Evolutionary conservation across 2,888 invertebrate genomes (phyloP), one percentile per base, ranked within the genome.

Genomic region (Amblyteles armatorius): DNA sequence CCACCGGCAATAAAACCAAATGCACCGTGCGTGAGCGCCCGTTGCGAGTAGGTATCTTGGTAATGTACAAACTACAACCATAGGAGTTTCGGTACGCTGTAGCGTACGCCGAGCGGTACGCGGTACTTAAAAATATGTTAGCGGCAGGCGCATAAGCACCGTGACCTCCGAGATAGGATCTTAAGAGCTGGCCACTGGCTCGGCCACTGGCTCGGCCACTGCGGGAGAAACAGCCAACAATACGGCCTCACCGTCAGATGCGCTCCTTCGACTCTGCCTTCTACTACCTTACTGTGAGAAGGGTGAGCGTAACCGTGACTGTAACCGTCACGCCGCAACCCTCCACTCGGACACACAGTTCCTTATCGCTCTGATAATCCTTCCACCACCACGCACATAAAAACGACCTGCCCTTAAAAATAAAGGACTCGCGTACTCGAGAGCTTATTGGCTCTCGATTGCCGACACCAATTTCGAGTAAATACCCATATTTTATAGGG

Each of bases 121-220:
- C 89, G 90, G 89, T 92, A 91, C 91, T 93, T 93, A 93, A 93
- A 93, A 93, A 92, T 93, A 92, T 92, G 92, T 92, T 93, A 90
- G 92, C 91, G 91, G 89, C 90, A 84, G 90, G 90, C 90, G 89
- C 90, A 92, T 93, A 93, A 93, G 92, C 91, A 93, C 93, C 93
- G 92, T 93, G 93, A 94, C 93, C 93, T 93, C 91, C 89, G 90
- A 89, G 93, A 94, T 94, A 93, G 83, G 89, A 94, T 94, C 93
- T 93, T 88, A 90, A 92, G 88, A 88, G 86, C 84, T 83, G 84
- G 85, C 87, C 87, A 87, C 86, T 85, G 84, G 84, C 79, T 55
- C 72, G 85, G 79, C 87, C 87, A 87, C 86, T 85, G 84, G 84
- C 79, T 55, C 72, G 85, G 79, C 50, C 74, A 79, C 79, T 69